These are phyloP conservation scores for Urocolius indicus DNA, from an alignment of 2,113 vertebrate genomes.

Conservation along the genomic window DNA sequence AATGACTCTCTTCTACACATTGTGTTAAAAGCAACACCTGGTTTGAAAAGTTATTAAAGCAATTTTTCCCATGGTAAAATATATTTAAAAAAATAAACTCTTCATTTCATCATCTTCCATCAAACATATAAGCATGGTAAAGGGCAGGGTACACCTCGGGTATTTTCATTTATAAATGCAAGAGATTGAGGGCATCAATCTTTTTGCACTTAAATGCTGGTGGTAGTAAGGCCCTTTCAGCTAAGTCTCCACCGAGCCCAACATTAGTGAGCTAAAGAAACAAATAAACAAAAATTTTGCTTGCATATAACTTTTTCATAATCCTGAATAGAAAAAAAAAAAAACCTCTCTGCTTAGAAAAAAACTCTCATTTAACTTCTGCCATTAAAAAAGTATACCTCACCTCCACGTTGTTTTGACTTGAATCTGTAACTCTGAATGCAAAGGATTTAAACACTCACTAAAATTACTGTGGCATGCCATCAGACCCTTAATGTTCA, in stretches of 20 bases:
- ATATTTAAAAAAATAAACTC: constrained; percentile 82
- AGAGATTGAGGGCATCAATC: background rate
- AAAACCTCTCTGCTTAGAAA: constrained; percentile 21
- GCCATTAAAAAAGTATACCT: constrained; percentile 46
- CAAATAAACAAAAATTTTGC: constrained; percentile 33
- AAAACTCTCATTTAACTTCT: constrained; percentile 29
- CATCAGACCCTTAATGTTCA: constrained; percentile 18
- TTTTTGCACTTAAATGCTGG: constrained; percentile 58
- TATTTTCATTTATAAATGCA: constrained; percentile 57
- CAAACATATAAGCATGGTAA: constrained; percentile 53
- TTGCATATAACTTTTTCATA: constrained; percentile 45
- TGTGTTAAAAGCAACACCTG: constrained; percentile 61
- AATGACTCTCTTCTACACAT: constrained; percentile 39
- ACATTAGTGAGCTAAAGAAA: constrained; percentile 63
- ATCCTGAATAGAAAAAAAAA: constrained; percentile 44
- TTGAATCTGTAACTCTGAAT: constrained; percentile 23
- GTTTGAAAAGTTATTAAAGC: constrained; percentile 69
- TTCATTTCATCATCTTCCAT: constrained; percentile 64
- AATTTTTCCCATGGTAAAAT: constrained; percentile 70
- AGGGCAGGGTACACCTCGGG: constrained; percentile 53
- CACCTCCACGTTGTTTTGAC: background rate
- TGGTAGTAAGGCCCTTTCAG: constrained; percentile 66
- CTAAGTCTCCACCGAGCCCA: constrained; percentile 52
- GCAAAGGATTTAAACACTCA: constrained; percentile 46
- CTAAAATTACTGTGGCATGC: constrained; percentile 44